Evolutionary conservation across 2,888 invertebrate species (phyloP), one percentile per base, ranked within the genome.

Genomic region (Dryadula phaetusa): DNA sequence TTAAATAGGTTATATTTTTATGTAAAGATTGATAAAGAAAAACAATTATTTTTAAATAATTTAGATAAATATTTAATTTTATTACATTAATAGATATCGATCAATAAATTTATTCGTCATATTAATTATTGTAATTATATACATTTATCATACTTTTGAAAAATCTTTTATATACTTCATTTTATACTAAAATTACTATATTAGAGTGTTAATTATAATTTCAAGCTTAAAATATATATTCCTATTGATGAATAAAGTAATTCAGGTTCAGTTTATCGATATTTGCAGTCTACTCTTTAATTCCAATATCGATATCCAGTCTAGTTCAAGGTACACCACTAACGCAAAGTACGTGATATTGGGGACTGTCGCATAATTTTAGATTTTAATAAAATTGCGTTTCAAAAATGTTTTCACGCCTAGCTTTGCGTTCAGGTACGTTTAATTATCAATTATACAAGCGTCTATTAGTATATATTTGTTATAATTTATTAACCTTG

Each of bases 351-450:
- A 83, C 76, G 78, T 83, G 84, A 82, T 80, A 71, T 58, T 42
- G 72, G 75, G 80, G 83, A 73, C 82, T 85, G 87, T 85, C 82
- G 85, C 79, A 79, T 82, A 82, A 81, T 79, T 66, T 72, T 62
- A 67, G 74, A 76, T 80, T 76, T 75, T 74, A 76, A 77, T 58
- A 70, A 81, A 81, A 82, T 82, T 84, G 77, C 76, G 76, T 74
- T 75, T 72, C 74, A 77, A 94, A 93, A 92, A 95, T 95, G 95
- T 88, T 95, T 84, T 95, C 95, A 77, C 94, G 95, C 81, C 93
- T 94, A 85, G 94, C 94, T 87, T 92, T 95, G 87, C 94, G 95
- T 85, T 93, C 95, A 93, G 95, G 95, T 95, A 94, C 86, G 89
- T 83, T 58, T 66, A 70, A 70, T 73, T 70, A 67, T 56, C 32